Evolutionary conservation across 2,797 vertebrate species (phyloP).

Genomic region (Dendrocincla tyrannina): DNA sequence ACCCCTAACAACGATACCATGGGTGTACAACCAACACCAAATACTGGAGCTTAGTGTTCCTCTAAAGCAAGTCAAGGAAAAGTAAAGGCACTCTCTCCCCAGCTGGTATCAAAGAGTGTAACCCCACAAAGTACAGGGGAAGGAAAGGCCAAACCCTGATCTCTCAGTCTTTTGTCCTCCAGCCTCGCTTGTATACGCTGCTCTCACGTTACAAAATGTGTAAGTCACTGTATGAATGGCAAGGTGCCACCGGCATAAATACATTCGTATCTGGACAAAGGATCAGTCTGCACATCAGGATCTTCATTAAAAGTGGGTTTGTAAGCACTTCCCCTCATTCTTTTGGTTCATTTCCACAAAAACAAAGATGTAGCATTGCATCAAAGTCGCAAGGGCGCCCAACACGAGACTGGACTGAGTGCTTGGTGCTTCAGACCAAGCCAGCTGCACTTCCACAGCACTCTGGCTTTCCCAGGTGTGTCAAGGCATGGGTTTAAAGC

Average conservation of each 20-base stretch:
- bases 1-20: rapidly evolving
- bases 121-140: not conserved
- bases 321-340: slow-evolving; percentile 48
- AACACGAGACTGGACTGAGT: rapidly evolving
- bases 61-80: not conserved
- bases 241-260: slow-evolving; percentile 39
- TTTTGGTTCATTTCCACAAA: slow-evolving; percentile 21
- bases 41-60: not conserved
- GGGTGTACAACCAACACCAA: not conserved
- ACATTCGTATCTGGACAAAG: slow-evolving; percentile 29
- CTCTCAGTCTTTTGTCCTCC: slow-evolving; percentile 5
- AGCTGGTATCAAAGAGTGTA: not conserved
- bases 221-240: not conserved
- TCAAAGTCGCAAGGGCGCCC: not conserved
- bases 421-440: not conserved
- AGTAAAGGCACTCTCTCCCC: not conserved
- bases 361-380: not conserved
- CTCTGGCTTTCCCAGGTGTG: not conserved
- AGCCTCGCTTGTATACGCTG: not conserved
- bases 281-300: slow-evolving; percentile 24
- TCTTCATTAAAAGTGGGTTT: slow-evolving; percentile 24
- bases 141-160: slow-evolving; percentile 47
- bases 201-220: not conserved
- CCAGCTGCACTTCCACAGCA: not conserved
- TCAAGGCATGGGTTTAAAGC: not conserved